Evolutionary conservation across 2,113 vertebrate species (phyloP).

Genomic region (Cyprinodon variegatus): DNA sequence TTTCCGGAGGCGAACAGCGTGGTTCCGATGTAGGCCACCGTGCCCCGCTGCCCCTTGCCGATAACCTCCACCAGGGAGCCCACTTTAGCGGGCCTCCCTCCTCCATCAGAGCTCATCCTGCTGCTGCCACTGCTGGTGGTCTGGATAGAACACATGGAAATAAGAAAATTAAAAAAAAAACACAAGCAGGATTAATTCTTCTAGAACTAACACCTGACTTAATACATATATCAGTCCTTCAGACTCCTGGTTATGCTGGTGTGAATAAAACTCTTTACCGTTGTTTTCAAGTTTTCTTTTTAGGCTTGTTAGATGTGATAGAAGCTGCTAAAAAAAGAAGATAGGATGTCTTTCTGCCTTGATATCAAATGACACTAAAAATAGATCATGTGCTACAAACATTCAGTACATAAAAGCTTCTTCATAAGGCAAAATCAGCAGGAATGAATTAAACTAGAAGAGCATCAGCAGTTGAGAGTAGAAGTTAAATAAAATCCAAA

Average conservation of each 20-base stretch:
- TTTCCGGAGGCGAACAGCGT: constrained; percentile 96
- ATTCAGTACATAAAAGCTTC: not conserved
- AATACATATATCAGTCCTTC: not conserved
- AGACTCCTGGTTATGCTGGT: not conserved
- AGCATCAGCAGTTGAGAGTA: not conserved
- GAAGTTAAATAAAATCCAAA: not conserved
- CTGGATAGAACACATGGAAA: constrained; percentile 63
- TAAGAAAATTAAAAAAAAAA: not conserved
- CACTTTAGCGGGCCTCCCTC: constrained; percentile 86
- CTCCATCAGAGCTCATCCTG: constrained; percentile 91
- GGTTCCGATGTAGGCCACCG: constrained; percentile 93
- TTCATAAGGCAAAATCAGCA: too few species aligned
- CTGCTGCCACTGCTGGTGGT: constrained; percentile 81
- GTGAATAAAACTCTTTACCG: not conserved
- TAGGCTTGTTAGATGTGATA: not conserved
- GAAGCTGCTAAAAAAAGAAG: not conserved
- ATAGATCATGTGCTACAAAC: not conserved
- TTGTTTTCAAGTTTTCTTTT: not conserved
- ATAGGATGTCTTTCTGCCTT: not conserved
- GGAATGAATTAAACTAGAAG: not conserved
- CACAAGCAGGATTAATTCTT: not conserved
- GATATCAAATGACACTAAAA: not conserved
- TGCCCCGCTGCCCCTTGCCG: constrained; percentile 93
- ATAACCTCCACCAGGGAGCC: constrained; percentile 96
- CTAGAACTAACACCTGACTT: not conserved